These are phyloP conservation scores for Rhabdomys dilectus DNA, from an alignment of 2,113 vertebrate species.

Conservation along the genomic window DNA sequence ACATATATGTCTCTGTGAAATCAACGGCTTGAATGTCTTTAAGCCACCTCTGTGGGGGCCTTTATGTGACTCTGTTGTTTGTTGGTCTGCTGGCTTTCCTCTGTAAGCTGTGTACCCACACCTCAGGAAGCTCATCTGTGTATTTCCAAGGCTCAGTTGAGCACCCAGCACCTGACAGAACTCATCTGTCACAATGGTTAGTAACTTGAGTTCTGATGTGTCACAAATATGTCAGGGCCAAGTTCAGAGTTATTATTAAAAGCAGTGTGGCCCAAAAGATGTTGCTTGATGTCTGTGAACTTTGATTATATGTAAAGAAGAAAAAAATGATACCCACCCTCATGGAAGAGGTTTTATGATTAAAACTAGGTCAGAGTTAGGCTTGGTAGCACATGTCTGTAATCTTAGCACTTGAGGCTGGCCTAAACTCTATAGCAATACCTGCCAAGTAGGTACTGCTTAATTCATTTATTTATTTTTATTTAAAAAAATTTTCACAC, in stretches of 20 bases:
- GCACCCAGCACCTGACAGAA: neutral
- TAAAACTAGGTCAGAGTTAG: neutral
- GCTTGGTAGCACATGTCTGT: neutral
- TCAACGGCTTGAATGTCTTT: neutral
- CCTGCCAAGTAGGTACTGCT: neutral
- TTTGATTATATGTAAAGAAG: slow-evolving; percentile 1
- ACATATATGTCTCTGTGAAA: neutral
- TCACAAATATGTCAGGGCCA: neutral
- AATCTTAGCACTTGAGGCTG: neutral
- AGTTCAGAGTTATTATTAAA: slow-evolving; percentile 27
- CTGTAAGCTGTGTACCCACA: neutral
- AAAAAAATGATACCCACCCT: neutral
- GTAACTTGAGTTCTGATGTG: neutral
- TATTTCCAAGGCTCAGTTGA: neutral
- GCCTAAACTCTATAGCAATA: neutral
- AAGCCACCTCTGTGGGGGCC: neutral
- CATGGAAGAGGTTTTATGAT: neutral
- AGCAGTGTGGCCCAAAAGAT: neutral
- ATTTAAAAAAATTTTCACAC: neutral
- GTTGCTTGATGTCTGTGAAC: neutral
- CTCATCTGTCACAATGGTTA: neutral
- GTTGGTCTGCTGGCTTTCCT: neutral
- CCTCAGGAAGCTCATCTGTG: neutral
- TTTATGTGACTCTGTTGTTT: neutral
- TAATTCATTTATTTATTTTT: neutral